These are phyloP conservation scores for Antechinus stuartii DNA, from an alignment of 2,113 vertebrate genomes.

Conservation along the genomic window DNA sequence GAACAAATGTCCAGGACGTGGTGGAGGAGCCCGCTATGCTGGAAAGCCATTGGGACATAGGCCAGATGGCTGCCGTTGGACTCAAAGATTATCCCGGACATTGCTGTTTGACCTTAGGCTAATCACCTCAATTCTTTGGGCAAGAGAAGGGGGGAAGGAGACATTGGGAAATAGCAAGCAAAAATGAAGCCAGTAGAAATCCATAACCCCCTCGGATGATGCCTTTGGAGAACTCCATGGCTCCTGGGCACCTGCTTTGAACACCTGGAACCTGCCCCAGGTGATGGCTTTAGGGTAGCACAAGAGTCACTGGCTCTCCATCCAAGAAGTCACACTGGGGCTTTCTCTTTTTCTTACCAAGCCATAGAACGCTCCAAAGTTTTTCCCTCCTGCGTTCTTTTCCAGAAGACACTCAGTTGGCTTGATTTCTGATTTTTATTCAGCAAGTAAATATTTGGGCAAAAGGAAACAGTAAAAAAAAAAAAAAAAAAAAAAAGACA, in stretches of 20 bases:
- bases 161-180: not conserved
- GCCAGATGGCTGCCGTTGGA: not conserved
- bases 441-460: not conserved
- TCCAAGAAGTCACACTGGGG: not conserved
- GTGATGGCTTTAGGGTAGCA: not conserved
- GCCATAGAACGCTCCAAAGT: not conserved
- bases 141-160: not conserved
- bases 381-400: not conserved
- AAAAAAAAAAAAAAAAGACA: not conserved
- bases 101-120: not conserved
- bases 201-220: not conserved
- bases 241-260: not conserved
- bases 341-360: not conserved
- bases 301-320: not conserved
- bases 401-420: not conserved
- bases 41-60: not conserved
- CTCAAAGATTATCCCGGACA: not conserved
- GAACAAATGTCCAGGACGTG: not conserved
- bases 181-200: not conserved
- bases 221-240: not conserved
- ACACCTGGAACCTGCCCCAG: not conserved
- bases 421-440: not conserved
- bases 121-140: not conserved
- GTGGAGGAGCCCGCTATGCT: too few species aligned
- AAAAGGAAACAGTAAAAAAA: not conserved